Conservation (phyloP, 2,888 invertebrate genomes). For the Geotrupes spiniger region DNA sequence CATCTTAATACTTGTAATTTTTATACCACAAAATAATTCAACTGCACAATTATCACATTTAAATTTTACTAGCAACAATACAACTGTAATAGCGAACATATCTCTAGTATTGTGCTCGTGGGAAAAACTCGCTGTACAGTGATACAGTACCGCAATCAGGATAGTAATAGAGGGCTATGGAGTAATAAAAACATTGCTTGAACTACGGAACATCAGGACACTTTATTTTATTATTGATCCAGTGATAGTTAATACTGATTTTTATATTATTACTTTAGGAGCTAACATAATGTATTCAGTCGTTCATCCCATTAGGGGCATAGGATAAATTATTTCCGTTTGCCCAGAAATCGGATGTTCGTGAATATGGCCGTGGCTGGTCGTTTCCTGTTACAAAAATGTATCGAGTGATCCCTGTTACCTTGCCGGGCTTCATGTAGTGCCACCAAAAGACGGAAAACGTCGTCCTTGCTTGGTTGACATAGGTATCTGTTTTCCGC, state of each 20-base stretch:
- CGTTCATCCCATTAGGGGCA: constrained; percentile 10
- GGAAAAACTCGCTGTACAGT: too few species aligned
- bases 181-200: too few species aligned
- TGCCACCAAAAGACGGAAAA: constrained; percentile 59
- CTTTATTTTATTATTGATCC: too few species aligned
- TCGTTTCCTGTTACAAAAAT: constrained; percentile 62
- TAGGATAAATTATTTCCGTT: constrained; percentile 40
- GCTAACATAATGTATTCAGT: constrained; percentile 15
- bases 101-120: too few species aligned
- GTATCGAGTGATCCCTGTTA: constrained; percentile 52
- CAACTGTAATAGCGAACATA: too few species aligned
- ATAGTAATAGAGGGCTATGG: too few species aligned
- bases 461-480: constrained; percentile 61
- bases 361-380: constrained; percentile 61
- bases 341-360: constrained; percentile 62
- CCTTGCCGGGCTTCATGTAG: constrained; percentile 61
- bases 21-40: too few species aligned
- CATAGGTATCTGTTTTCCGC: constrained; percentile 60
- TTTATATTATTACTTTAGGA: constrained; percentile 18
- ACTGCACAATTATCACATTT: too few species aligned
- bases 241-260: constrained; percentile 21
- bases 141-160: too few species aligned
- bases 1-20: too few species aligned
- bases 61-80: too few species aligned
- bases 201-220: too few species aligned